Conservation (phyloP, 2,797 vertebrate genomes). For the Cuniculus paca region DNA sequence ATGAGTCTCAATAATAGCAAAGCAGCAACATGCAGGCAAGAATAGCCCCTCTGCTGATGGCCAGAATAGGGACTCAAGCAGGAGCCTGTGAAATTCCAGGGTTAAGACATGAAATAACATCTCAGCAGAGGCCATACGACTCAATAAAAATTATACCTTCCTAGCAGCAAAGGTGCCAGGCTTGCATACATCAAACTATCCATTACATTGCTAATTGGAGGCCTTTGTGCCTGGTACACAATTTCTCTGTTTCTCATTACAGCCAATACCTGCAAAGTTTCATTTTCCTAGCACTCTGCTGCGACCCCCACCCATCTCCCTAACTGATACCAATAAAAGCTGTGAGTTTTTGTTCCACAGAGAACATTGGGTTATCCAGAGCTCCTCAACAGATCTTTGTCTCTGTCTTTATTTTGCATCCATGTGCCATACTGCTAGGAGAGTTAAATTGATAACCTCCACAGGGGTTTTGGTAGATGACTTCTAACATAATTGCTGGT, state of each 20-base stretch:
- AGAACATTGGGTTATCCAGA: background rate
- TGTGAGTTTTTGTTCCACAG: background rate
- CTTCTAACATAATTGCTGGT: background rate
- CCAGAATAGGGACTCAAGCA: background rate
- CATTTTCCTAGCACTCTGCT: background rate
- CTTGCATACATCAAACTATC: background rate
- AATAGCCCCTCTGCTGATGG: background rate
- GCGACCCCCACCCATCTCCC: background rate
- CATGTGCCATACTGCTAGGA: background rate
- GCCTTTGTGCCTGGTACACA: background rate
- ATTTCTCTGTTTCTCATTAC: background rate
- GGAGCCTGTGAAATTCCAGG: background rate
- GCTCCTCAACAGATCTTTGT: background rate
- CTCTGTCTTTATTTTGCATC: background rate
- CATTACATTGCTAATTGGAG: background rate
- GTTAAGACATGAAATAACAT: background rate
- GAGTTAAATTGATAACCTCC: background rate
- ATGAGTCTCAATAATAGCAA: background rate
- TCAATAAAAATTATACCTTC: background rate
- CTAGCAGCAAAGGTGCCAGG: background rate
- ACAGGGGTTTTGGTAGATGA: background rate
- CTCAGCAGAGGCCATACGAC: background rate
- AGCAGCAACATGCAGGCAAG: background rate
- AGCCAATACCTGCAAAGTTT: background rate
- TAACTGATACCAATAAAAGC: background rate